Conservation (phyloP, 2,113 vertebrate genomes). For the Coturnix japonica region DNA sequence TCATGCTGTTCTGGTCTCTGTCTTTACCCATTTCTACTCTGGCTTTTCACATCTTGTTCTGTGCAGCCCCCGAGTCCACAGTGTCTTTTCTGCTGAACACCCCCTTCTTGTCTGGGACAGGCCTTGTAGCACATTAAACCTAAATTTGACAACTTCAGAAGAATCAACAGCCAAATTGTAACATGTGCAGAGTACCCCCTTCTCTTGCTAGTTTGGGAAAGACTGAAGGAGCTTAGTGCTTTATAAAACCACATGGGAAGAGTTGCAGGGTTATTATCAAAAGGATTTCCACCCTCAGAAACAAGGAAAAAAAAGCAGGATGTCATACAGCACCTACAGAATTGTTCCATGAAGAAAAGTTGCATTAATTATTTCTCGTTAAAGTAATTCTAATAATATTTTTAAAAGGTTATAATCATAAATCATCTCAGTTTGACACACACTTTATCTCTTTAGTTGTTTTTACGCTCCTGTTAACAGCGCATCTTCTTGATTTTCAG, state of each 20-base stretch:
- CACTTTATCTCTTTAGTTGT: neutral
- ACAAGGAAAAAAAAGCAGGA: neutral
- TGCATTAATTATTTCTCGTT: neutral
- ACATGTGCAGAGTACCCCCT: neutral
- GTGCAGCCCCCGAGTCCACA: accelerated
- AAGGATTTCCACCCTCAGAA: neutral
- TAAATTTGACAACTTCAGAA: neutral
- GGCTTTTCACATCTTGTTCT: neutral
- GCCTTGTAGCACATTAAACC: neutral
- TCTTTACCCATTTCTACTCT: neutral
- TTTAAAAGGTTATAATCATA: neutral
- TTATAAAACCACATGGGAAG: neutral
- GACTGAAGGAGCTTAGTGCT: neutral
- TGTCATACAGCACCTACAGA: neutral
- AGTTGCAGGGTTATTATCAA: neutral
- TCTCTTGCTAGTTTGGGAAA: neutral
- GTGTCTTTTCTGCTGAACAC: neutral
- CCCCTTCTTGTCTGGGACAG: neutral
- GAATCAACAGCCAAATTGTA: neutral
- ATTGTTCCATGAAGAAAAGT: neutral
- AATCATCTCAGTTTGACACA: neutral
- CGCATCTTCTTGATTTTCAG: neutral
- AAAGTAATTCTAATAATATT: neutral
- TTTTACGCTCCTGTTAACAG: neutral
- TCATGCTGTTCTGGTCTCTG: neutral